Percentiles rank a stretch among this genome's conserved stretches.
Conservation (phyloP, 2,888 invertebrate species). For the Meganola albula region DNA sequence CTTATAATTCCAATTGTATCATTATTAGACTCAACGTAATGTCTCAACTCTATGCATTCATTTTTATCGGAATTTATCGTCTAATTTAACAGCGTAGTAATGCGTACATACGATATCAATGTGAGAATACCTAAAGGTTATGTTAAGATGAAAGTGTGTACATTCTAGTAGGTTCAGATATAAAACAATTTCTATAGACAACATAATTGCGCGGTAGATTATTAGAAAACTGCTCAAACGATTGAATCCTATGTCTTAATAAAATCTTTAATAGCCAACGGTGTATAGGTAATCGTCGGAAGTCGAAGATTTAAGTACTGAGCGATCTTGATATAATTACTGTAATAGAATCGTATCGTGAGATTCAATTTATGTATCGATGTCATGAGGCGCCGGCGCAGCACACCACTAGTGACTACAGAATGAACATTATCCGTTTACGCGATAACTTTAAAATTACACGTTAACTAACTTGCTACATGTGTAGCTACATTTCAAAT, state of each 20-base stretch:
- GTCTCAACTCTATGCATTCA: no score
- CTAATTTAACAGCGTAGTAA: no score
- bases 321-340: slow-evolving; percentile 52
- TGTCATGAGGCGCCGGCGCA: slow-evolving; percentile 46
- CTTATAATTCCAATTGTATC: no score
- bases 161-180: no score
- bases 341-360: slow-evolving; percentile 54
- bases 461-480: slow-evolving; percentile 30
- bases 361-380: slow-evolving; percentile 64
- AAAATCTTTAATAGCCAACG: slow-evolving; percentile 49
- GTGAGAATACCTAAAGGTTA: no score
- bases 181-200: slow-evolving; percentile 29
- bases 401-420: slow-evolving; percentile 20
- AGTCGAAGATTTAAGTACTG: slow-evolving; percentile 52
- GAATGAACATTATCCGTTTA: slow-evolving; percentile 38
- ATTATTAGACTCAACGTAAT: no score
- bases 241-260: slow-evolving; percentile 43
- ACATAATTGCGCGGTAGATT: slow-evolving; percentile 27
- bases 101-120: slow-evolving; percentile 11
- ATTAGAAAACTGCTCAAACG: slow-evolving; percentile 36
- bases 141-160: no score
- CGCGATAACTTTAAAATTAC: slow-evolving; percentile 50
- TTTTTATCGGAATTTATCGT: no score
- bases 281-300: slow-evolving; percentile 51
- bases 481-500: slow-evolving; percentile 7